Evolutionary conservation across 2,888 invertebrate genomes (phyloP).

Genomic region (Chymomyza fuscimana): DNA sequence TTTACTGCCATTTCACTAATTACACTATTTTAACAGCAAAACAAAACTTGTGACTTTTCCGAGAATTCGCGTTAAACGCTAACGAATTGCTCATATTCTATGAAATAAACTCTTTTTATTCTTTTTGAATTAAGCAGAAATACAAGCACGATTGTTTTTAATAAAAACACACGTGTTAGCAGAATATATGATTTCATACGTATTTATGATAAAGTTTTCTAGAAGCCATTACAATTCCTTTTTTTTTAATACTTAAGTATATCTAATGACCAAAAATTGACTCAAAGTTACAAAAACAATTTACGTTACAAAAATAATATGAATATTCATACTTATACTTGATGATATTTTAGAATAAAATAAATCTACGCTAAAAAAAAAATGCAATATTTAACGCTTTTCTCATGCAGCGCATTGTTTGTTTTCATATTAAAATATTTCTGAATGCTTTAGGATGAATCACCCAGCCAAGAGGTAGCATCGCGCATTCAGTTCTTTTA

Average conservation of each 20-base stretch:
- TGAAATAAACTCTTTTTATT: background rate
- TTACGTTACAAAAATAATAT: too few relatives aligned
- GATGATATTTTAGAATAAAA: too few relatives aligned
- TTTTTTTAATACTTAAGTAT: too few relatives aligned
- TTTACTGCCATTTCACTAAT: background rate
- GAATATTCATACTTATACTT: too few relatives aligned
- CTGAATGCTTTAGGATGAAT: background rate
- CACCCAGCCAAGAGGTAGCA: background rate
- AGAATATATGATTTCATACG: too few relatives aligned
- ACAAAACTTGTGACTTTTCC: background rate
- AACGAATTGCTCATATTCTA: background rate
- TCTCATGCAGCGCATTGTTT: background rate
- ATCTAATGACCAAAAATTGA: too few relatives aligned
- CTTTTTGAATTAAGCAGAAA: background rate
- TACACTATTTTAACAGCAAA: background rate
- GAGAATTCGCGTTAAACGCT: background rate
- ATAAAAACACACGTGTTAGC: too few relatives aligned
- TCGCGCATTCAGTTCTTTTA: background rate
- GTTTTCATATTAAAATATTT: slow-evolving; percentile 2
- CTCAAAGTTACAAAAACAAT: too few relatives aligned
- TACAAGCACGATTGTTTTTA: background rate
- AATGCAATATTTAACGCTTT: background rate
- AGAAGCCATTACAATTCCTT: too few relatives aligned
- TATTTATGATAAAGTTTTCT: too few relatives aligned
- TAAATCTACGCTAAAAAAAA: background rate